A percentile compares a stretch with the other conserved stretches of the same genome.
These are phyloP conservation scores for Hydropotes inermis DNA, from an alignment of 2,113 vertebrate species.

Conservation along the genomic window DNA sequence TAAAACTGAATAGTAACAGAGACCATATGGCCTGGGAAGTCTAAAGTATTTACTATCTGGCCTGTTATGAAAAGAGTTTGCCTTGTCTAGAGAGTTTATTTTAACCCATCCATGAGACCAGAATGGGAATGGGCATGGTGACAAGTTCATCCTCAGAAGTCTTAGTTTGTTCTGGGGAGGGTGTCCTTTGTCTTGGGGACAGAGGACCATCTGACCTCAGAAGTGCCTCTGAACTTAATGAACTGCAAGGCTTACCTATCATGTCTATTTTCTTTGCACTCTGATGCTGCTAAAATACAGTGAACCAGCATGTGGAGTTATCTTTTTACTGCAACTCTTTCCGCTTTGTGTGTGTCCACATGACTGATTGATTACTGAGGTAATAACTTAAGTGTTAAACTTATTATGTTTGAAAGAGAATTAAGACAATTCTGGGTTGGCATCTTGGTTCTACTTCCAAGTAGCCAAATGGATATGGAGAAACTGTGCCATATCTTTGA, in stretches of 20 bases:
- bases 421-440: not conserved
- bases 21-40: not conserved
- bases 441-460: not conserved
- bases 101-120: not conserved
- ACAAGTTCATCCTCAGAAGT: not conserved
- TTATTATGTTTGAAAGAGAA: not conserved
- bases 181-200: not conserved
- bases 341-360: not conserved
- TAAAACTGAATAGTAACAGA: not conserved
- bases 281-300: not conserved
- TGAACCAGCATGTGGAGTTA: not conserved
- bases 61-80: not conserved
- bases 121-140: not conserved
- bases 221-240: not conserved
- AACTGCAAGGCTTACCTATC: not conserved
- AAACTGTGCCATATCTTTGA: not conserved
- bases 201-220: not conserved
- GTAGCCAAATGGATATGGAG: not conserved
- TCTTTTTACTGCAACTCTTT: not conserved
- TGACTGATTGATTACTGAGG: not conserved
- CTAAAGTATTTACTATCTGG: not conserved
- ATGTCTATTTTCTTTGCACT: not conserved
- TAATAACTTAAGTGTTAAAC: not conserved
- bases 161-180: not conserved
- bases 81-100: not conserved